Base-by-base conservation (phyloP, 2,797 vertebrate genomes). In the Gouania willdenowi region DNA sequence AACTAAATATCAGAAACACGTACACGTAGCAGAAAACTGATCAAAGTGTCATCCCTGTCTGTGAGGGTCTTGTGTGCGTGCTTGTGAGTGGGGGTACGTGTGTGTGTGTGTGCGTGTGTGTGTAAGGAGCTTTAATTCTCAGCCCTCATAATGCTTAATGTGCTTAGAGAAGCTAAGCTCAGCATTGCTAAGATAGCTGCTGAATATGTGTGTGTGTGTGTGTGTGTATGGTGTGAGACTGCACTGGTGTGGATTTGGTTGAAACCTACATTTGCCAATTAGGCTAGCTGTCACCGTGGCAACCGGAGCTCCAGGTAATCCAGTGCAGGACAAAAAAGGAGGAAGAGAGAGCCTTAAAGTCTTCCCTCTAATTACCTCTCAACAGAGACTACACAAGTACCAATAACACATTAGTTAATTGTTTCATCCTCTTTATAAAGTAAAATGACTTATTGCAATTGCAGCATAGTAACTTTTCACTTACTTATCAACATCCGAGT, bases 191-290 rank as follows among this genome's bases (percentile, higher is more conserved):
- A 79, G 45, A 29, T 80, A 77, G 63, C 67, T 52, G 57, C 54
- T 71, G 39, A 19, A 26, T 16, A 12, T 46, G 39, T 46, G 30
- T 26, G 43, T 37, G 27, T 28, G 40, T 26, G 42, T 35, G 19
- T 14, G 19, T 12, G 45, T 15, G 27, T 8, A 34, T 41, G 43
- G 41, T 22, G 22, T 26, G 47, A 24, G 25, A 22, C 20, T 50
- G 41, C 53, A 44, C 49, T 65, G 52, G 55, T 62, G 56, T 61
- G 70, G 77, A 68, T 79, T 79, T 74, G 50, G 61, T 61, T 72
- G 62, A 74, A 80, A 75, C 75, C 71, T 77, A 73, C 79, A 75
- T 82, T 78, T 77, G 66, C 71, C 75, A 83, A 83, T 83, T 80
- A 81, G 64, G 19, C 29, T 69, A 68, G 27, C 55, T 53, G 76